Evolutionary conservation across 2,888 invertebrate species (phyloP).

Genomic region (Anticlea derivata): DNA sequence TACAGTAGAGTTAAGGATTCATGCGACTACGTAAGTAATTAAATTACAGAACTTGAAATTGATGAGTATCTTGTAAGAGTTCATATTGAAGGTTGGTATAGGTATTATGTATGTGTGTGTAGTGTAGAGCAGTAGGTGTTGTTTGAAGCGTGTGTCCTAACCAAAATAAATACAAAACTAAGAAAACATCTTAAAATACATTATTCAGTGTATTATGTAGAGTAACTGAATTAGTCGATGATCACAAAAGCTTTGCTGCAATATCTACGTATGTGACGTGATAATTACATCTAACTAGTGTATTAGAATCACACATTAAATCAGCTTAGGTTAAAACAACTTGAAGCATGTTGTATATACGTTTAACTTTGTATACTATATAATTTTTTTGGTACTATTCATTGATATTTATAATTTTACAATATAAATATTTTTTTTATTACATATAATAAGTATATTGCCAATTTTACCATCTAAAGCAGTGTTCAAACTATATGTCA

Average conservation of each 20-base stretch:
- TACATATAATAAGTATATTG: neutral
- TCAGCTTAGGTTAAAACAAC: conserved; percentile 56
- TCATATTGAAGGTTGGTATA: no score
- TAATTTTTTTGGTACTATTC: neutral
- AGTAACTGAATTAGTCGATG: conserved; percentile 77
- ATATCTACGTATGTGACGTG: conserved; percentile 68
- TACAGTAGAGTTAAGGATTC: conserved; percentile 36
- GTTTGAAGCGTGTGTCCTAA: conserved; percentile 34
- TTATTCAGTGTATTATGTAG: conserved; percentile 66
- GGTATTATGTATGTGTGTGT: conserved; percentile 27
- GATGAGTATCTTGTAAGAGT: conserved; percentile 28
- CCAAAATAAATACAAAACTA: conserved; percentile 45
- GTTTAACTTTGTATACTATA: neutral
- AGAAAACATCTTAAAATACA: conserved; percentile 79
- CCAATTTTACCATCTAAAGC: neutral
- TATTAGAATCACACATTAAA: conserved; percentile 71
- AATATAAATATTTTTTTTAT: neutral
- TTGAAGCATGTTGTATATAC: conserved; percentile 39
- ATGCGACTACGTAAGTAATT: conserved; percentile 38
- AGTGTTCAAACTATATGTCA: no score
- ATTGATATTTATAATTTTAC: neutral
- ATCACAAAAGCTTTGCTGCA: conserved; percentile 75
- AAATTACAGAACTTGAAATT: conserved; percentile 28
- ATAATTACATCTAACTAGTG: conserved; percentile 53
- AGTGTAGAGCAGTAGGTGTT: conserved; percentile 38